Evolutionary conservation across 2,797 vertebrate genomes (phyloP).

Genomic region (Chrosomus eos): DNA sequence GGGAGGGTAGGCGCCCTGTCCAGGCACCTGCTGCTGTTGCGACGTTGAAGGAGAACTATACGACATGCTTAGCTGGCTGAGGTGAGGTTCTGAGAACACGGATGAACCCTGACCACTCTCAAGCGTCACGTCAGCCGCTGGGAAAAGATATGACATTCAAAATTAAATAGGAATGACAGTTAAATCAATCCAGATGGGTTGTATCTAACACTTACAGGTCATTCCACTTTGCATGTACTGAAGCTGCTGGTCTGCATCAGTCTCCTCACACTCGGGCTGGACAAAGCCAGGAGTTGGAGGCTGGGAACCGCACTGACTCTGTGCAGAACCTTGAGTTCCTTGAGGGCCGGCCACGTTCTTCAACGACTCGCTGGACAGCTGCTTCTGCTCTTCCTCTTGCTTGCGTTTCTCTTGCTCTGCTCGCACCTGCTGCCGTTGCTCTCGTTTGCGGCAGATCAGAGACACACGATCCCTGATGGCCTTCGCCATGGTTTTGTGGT

Average conservation of each 20-base stretch:
- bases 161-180: background rate
- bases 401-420: conserved; percentile 92
- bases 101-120: conserved; percentile 95
- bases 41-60: conserved; percentile 86
- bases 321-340: conserved; percentile 59
- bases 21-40: conserved; percentile 76
- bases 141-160: background rate
- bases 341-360: conserved; percentile 64
- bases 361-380: conserved; percentile 71
- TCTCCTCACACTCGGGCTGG: conserved; percentile 84
- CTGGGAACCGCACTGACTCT: conserved; percentile 53
- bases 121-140: conserved; percentile 84
- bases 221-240: conserved; percentile 79
- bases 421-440: conserved; percentile 91
- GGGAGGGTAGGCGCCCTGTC: conserved; percentile 75
- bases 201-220: background rate
- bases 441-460: conserved; percentile 92
- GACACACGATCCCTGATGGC: conserved; percentile 97
- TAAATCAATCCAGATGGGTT: background rate
- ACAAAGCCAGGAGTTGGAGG: conserved; percentile 63
- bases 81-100: conserved; percentile 86
- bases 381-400: conserved; percentile 83
- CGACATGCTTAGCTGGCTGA: conserved; percentile 87
- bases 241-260: conserved; percentile 83
- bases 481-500: conserved; percentile 99